Evolutionary conservation across 1,140 invertebrate genomes (phyloP), one percentile per base, ranked within the genome.

Genomic region (Hylaeus volcanicus): DNA sequence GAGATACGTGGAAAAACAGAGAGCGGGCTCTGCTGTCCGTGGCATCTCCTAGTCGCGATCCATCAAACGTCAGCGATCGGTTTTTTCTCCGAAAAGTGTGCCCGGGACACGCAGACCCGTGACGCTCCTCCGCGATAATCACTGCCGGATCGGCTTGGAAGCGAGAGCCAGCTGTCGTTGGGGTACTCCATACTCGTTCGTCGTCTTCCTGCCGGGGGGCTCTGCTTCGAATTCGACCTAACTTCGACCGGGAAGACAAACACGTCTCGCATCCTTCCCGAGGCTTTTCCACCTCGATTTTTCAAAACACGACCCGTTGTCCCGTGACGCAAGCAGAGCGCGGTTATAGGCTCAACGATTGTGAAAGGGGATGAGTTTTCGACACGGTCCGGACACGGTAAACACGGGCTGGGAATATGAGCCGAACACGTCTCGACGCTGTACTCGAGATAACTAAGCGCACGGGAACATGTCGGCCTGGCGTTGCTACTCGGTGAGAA

Each of bases 51-150:
- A 82, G 83, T 87, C 88, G 69, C 89, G 85, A 92, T 92, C 88
- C 87, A 88, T 92, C 91, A 92, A 91, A 91, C 85, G 91, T 89
- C 90, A 89, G 84, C 86, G 87, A 92, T 92, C 87, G 85, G 84
- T 90, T 91, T 91, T 82, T 87, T 73, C 14, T 15, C 48, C 58
- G 69, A 51, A 79, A 64, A 72, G 37, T 58, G 64, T 68, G 63
- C 26, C 26, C 26, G 26, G 26, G 26, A 26, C 26, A 26, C 26
- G 26, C 26, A 26, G 26, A 26, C 26, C 26, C 26, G 26, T 26
- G 26, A 26, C 26, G 26, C 26, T 26, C 26, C 26, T 0, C 53
- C n/a, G 37, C 61, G 65, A 74, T 37, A 68, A 56, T 73, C 82
- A 37, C 58, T 56, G 68, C 12, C 12, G 15, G 41, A 26, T n/a